These are phyloP conservation scores for Dimorphilus gyrociliatus DNA, from an alignment of 2,888 invertebrate genomes.

Conservation along the genomic window DNA sequence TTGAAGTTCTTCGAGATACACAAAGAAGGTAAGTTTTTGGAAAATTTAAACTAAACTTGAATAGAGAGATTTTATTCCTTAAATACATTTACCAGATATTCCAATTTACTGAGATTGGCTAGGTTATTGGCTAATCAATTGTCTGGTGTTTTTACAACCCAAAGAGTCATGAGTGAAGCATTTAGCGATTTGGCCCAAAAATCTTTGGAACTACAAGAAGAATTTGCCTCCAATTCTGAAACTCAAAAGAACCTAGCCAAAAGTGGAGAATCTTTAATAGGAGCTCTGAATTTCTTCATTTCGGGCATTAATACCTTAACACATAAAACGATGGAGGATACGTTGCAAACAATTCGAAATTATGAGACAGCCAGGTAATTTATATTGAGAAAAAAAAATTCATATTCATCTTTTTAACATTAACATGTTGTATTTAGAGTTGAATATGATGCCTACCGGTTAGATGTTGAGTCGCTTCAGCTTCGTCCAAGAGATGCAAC, in stretches of 20 bases:
- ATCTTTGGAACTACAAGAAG: slow-evolving; percentile 82
- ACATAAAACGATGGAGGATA: slow-evolving; percentile 95
- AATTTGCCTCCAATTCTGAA: slow-evolving; percentile 85
- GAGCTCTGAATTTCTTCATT: slow-evolving; percentile 87
- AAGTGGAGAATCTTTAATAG: slow-evolving; percentile 73
- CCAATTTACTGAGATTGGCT: slow-evolving; percentile 59
- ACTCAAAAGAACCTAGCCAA: slow-evolving; percentile 79
- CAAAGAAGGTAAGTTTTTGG: slow-evolving; percentile 87
- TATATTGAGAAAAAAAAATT: slow-evolving; percentile 11
- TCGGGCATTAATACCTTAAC: slow-evolving; percentile 86
- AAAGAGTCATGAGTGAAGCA: slow-evolving; percentile 68
- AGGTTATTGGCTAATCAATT: slow-evolving; percentile 71
- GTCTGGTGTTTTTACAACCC: slow-evolving; percentile 63
- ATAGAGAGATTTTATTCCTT: too few species aligned
- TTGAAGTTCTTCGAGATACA: slow-evolving; percentile 77
- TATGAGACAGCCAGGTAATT: slow-evolving; percentile 60
- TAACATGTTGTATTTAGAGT: too few species aligned
- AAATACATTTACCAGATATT: too few species aligned
- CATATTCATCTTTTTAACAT: neutral
- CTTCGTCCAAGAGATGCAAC: slow-evolving; percentile 37
- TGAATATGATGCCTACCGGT: slow-evolving; percentile 93
- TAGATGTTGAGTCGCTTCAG: slow-evolving; percentile 69
- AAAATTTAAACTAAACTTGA: too few species aligned
- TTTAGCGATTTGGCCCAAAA: slow-evolving; percentile 90
- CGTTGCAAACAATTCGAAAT: slow-evolving; percentile 55